Evolutionary conservation across 1,140 invertebrate genomes (phyloP).

Genomic region (Marisa cornuarietis): DNA sequence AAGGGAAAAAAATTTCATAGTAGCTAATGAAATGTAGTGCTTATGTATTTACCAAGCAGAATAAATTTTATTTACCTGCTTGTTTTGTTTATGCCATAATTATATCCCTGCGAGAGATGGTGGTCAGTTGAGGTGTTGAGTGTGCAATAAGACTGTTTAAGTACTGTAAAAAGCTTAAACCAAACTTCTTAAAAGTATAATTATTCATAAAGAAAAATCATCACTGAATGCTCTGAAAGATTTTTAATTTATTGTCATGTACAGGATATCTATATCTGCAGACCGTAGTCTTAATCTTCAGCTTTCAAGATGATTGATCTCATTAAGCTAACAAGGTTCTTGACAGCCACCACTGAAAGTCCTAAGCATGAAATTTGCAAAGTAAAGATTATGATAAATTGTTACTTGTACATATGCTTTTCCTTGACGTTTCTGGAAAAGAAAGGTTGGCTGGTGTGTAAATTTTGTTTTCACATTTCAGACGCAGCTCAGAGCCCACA

Average conservation of each 20-base stretch:
- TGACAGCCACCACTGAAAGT: neutral
- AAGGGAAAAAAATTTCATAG: too few species aligned
- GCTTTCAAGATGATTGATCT: neutral
- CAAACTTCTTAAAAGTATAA: too few species aligned
- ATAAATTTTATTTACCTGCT: conserved; percentile 1
- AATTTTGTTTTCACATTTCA: neutral
- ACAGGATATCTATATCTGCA: too few species aligned
- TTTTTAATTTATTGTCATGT: too few species aligned
- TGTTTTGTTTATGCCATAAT: neutral
- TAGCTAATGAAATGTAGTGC: neutral
- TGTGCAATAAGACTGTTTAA: too few species aligned
- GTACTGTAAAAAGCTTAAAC: too few species aligned
- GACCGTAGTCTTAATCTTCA: neutral
- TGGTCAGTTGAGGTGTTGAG: too few species aligned
- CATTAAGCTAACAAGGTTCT: neutral
- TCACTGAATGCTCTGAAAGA: too few species aligned
- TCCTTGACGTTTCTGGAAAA: neutral
- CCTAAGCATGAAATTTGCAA: too few species aligned
- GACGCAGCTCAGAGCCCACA: conserved; percentile 38
- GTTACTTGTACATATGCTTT: too few species aligned
- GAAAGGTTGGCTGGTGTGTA: neutral
- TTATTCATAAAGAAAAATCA: too few species aligned
- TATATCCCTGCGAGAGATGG: neutral
- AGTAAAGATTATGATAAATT: too few species aligned
- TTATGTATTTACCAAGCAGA: neutral